Percentiles rank a stretch among this genome's conserved stretches.
Evolutionary conservation across 2,113 vertebrate genomes (phyloP).

Genomic region (Caranx ignobilis): DNA sequence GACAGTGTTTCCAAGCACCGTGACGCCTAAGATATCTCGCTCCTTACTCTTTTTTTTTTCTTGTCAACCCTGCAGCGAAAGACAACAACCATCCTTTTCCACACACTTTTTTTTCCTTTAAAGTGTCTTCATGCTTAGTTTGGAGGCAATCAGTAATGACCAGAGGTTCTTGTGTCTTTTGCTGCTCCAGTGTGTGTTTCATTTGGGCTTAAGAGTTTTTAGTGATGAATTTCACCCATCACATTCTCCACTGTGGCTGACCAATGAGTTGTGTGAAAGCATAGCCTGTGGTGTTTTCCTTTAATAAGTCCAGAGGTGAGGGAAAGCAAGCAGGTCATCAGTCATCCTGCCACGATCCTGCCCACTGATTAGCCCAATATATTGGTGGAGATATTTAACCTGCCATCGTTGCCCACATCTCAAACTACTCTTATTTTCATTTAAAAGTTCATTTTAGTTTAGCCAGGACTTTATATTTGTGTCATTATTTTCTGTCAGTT

Average conservation of each 20-base stretch:
- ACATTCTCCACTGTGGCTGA: constrained; percentile 64
- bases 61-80: constrained; percentile 57
- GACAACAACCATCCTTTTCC: constrained; percentile 61
- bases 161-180: constrained; percentile 54
- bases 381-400: constrained; percentile 67
- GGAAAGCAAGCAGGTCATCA: constrained; percentile 74
- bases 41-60: constrained; percentile 24
- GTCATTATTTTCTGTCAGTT: constrained; percentile 6
- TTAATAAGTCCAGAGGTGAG: constrained; percentile 83
- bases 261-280: constrained; percentile 70
- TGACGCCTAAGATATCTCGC: constrained; percentile 46
- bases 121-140: constrained; percentile 52
- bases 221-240: constrained; percentile 79
- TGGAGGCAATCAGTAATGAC: constrained; percentile 63
- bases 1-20: constrained; percentile 48
- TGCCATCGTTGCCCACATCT: constrained; percentile 49
- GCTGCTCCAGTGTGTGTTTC: constrained; percentile 63
- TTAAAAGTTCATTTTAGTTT: constrained; percentile 29
- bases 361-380: constrained; percentile 66
- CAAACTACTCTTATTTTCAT: constrained; percentile 24
- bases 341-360: constrained; percentile 75
- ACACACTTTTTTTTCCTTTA: constrained; percentile 45
- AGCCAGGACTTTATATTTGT: constrained; percentile 21
- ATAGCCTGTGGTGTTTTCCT: constrained; percentile 78
- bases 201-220: constrained; percentile 63